phyloP scores from a whole-genome alignment of 2,888 invertebrate species.

The Melanargia galathea region DNA sequence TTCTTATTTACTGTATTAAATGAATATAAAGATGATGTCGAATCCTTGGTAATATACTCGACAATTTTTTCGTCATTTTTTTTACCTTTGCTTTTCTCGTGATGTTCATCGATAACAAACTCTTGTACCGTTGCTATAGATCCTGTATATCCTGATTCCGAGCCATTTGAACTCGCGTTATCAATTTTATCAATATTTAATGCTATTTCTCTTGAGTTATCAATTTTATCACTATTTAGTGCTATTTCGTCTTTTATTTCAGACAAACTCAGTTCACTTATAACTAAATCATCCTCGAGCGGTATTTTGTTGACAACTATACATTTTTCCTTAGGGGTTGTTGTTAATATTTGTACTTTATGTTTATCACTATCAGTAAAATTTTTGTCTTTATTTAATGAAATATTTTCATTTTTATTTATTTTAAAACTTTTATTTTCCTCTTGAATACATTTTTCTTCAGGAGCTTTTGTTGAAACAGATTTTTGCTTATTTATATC shows the following conservation, averaged over 20 bases:
- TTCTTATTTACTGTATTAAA: conserved; percentile 48
- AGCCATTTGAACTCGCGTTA: conserved; percentile 54
- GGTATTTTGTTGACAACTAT: conserved; percentile 26
- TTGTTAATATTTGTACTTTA: conserved; percentile 54
- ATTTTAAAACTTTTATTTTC: neutral
- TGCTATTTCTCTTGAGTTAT: conserved; percentile 42
- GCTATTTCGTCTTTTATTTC: conserved; percentile 17
- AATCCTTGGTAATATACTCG: conserved; percentile 37
- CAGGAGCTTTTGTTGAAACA: neutral
- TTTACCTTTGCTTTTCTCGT: conserved; percentile 39
- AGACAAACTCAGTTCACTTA: conserved; percentile 35
- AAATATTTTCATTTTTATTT: neutral
- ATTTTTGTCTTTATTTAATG: conserved; percentile 13
- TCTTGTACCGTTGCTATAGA: conserved; percentile 53
- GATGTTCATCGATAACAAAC: conserved; percentile 44
- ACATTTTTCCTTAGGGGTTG: conserved; percentile 51
- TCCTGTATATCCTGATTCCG: conserved; percentile 63
- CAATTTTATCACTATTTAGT: conserved; percentile 16
- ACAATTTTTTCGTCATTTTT: conserved; percentile 13
- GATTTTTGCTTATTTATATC: neutral
- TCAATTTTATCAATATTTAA: conserved; percentile 21
- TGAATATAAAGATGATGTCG: conserved; percentile 55
- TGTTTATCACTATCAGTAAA: conserved; percentile 39
- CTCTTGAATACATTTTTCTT: conserved; percentile 13
- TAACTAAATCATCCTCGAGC: neutral